These are phyloP conservation scores for Notechis scutatus DNA, from an alignment of 2,113 vertebrate species.

Conservation along the genomic window DNA sequence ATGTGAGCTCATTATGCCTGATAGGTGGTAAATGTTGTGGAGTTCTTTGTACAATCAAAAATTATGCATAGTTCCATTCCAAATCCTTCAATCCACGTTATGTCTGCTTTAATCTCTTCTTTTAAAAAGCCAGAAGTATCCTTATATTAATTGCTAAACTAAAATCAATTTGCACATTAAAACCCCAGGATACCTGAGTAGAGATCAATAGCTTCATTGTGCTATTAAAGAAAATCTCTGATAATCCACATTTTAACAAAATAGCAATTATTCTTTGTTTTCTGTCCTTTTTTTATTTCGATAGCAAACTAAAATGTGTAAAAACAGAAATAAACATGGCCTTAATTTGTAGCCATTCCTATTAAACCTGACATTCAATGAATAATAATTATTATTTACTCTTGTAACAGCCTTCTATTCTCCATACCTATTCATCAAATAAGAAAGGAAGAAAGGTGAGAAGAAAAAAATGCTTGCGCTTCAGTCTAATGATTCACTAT, in stretches of 20 bases:
- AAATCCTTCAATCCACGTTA: background rate
- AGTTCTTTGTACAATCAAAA: background rate
- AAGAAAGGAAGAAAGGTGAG: background rate
- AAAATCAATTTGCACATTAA: background rate
- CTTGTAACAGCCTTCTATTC: background rate
- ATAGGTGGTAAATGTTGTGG: background rate
- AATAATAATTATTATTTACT: background rate
- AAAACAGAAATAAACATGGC: background rate
- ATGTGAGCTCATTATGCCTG: background rate
- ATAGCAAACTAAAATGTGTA: background rate
- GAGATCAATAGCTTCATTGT: background rate
- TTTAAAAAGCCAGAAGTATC: background rate
- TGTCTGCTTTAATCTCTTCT: background rate
- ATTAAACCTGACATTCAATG: background rate
- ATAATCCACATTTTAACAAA: background rate
- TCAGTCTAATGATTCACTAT: background rate
- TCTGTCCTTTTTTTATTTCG: background rate
- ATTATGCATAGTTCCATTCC: background rate
- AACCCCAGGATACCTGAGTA: background rate
- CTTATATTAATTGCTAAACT: background rate
- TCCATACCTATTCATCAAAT: background rate
- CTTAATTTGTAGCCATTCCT: background rate
- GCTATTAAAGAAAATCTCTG: background rate
- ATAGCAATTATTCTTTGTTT: background rate
- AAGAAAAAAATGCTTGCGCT: background rate